Evolutionary conservation across 2,797 vertebrate genomes (phyloP).

Genomic region (Scleropages formosus): DNA sequence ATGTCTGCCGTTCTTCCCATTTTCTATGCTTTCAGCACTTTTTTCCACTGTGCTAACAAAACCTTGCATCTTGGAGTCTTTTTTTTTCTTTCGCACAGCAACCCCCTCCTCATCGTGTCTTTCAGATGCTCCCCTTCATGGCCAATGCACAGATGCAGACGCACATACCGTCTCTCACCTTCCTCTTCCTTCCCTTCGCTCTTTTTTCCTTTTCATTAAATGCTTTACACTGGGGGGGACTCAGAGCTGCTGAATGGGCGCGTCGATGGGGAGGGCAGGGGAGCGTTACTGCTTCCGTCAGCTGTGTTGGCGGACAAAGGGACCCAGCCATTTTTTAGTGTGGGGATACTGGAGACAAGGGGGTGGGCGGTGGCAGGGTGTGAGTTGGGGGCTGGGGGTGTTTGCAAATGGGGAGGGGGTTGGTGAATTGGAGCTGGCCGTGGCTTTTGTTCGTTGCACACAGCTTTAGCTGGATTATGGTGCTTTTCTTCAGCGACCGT

Average conservation of each 20-base stretch:
- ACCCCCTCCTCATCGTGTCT: slow-evolving; percentile 38
- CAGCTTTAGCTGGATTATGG: slow-evolving; percentile 44
- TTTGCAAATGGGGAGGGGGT: background rate
- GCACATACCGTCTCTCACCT: slow-evolving; percentile 30
- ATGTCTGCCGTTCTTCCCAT: slow-evolving; percentile 50
- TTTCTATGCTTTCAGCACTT: slow-evolving; percentile 74
- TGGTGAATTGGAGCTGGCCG: slow-evolving; percentile 32
- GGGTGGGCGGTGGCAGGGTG: slow-evolving; percentile 34
- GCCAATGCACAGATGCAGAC: slow-evolving; percentile 29
- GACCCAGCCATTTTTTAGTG: slow-evolving; percentile 48
- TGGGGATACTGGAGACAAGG: slow-evolving; percentile 22
- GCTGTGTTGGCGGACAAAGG: slow-evolving; percentile 60
- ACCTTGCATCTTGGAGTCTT: slow-evolving; percentile 59
- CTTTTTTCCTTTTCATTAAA: slow-evolving; percentile 69
- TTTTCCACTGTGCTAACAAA: slow-evolving; percentile 72
- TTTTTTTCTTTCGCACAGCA: slow-evolving; percentile 61
- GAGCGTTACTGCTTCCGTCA: slow-evolving; percentile 50
- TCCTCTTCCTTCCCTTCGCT: slow-evolving; percentile 55
- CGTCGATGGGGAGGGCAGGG: slow-evolving; percentile 30
- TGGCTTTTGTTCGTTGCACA: slow-evolving; percentile 41
- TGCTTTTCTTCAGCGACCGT: slow-evolving; percentile 37
- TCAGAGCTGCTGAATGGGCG: slow-evolving; percentile 53
- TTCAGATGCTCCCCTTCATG: background rate
- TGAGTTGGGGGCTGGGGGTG: background rate
- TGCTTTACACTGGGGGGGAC: slow-evolving; percentile 55